Percentiles rank a stretch among this genome's conserved stretches.
phyloP scores from a whole-genome alignment of 2,888 invertebrate genomes.

The Corbicula japonica region DNA sequence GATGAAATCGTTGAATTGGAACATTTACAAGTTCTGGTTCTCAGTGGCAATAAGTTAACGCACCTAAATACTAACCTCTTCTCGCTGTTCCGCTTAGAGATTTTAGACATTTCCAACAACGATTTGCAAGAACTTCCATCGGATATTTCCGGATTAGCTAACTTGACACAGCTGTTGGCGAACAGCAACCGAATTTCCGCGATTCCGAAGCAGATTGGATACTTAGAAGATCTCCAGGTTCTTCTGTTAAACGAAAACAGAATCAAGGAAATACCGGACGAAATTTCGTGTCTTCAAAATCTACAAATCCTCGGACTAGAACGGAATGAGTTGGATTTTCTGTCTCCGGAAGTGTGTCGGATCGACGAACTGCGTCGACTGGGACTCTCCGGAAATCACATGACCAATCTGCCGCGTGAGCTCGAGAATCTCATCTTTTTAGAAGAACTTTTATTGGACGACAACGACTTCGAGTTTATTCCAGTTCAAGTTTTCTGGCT shows the following conservation, averaged over 20 bases:
- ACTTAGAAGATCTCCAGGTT: constrained; percentile 70
- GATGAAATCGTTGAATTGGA: constrained; percentile 73
- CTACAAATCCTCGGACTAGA: constrained; percentile 81
- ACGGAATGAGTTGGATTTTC: constrained; percentile 79
- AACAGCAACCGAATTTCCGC: constrained; percentile 76
- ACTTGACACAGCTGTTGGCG: constrained; percentile 75
- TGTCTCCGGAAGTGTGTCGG: constrained; percentile 81
- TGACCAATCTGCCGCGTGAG: constrained; percentile 82
- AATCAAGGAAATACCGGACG: constrained; percentile 76
- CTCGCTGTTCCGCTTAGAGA: constrained; percentile 70
- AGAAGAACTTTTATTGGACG: constrained; percentile 80
- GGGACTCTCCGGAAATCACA: constrained; percentile 82
- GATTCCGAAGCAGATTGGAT: constrained; percentile 78
- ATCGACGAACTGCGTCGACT: constrained; percentile 79
- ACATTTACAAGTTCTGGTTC: constrained; percentile 74
- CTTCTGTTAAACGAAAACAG: constrained; percentile 81
- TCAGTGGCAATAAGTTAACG: constrained; percentile 77
- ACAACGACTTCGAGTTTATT: constrained; percentile 84
- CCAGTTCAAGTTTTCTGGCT: constrained; percentile 83
- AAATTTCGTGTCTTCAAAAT: constrained; percentile 74
- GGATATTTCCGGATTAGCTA: constrained; percentile 71
- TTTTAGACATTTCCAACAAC: constrained; percentile 82
- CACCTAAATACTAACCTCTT: constrained; percentile 72
- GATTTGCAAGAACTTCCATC: constrained; percentile 75
- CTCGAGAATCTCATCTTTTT: constrained; percentile 79